These are phyloP conservation scores for Platorchestia sp. DNA, from an alignment of 1,140 invertebrate species.

Conservation along the genomic window DNA sequence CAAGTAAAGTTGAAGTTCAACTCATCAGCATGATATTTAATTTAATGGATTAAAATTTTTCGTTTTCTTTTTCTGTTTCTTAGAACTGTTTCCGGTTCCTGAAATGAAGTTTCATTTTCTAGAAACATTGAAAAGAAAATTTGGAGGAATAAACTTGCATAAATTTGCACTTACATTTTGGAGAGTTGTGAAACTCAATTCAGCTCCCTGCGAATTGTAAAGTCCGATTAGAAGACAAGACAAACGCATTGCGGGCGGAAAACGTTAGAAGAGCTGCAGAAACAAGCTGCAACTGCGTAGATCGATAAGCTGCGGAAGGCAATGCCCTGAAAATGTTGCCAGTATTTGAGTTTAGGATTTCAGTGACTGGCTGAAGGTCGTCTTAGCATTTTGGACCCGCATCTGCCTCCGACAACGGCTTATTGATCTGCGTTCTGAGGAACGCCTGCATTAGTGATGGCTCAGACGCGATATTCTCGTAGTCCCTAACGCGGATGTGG, in stretches of 20 bases:
- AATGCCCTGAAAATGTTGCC: neutral
- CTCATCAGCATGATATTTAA: too few species aligned
- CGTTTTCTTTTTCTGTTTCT: too few species aligned
- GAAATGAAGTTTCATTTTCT: too few species aligned
- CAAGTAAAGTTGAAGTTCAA: too few species aligned
- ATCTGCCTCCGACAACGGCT: neutral
- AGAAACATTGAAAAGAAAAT: too few species aligned
- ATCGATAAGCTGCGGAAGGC: neutral
- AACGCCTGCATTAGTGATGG: neutral
- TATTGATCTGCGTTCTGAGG: neutral
- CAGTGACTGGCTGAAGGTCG: neutral
- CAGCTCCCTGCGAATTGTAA: too few species aligned
- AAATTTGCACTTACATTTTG: too few species aligned
- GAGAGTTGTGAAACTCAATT: too few species aligned
- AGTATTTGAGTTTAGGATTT: neutral
- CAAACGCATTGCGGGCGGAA: neutral
- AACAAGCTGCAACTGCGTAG: neutral
- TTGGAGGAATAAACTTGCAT: too few species aligned
- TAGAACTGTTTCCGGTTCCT: too few species aligned
- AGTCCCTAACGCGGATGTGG: neutral
- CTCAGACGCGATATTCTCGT: neutral
- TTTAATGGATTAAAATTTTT: too few species aligned
- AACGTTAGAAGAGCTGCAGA: neutral
- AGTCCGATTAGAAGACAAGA: neutral
- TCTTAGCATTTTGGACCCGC: slow-evolving; percentile 7